Evolutionary conservation across 2,888 invertebrate genomes (phyloP).

Genomic region (Tribolium freemani): DNA sequence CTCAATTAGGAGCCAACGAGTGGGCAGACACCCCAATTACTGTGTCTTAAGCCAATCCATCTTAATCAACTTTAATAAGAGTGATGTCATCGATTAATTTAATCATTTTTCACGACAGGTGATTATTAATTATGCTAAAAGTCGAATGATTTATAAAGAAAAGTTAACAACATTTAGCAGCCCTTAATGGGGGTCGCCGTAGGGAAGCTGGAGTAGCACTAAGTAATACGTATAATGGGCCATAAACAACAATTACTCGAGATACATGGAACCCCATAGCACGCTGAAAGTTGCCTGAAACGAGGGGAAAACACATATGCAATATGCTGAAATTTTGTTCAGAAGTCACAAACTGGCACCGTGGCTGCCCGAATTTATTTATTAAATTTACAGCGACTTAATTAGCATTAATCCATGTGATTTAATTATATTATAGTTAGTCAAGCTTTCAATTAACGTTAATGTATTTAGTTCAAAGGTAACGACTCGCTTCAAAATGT

Average conservation of each 20-base stretch:
- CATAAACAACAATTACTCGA: conserved; percentile 60
- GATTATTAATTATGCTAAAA: conserved; percentile 32
- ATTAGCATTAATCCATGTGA: conserved; percentile 22
- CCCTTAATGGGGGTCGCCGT: conserved; percentile 42
- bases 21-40: conserved; percentile 21
- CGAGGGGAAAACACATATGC: conserved; percentile 20
- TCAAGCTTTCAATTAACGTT: conserved; percentile 22
- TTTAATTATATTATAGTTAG: not conserved
- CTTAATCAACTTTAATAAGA: conserved; percentile 24
- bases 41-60: conserved; percentile 11
- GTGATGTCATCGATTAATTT: conserved; percentile 35
- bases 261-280: conserved; percentile 52
- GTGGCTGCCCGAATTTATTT: not conserved
- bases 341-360: not conserved
- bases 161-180: conserved; percentile 33
- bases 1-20: not conserved
- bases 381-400: conserved; percentile 14
- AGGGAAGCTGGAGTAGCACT: conserved; percentile 49
- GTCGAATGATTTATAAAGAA: conserved; percentile 29
- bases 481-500: not conserved
- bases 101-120: conserved; percentile 11
- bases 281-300: conserved; percentile 40
- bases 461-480: conserved; percentile 11
- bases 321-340: conserved; percentile 2
- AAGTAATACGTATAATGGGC: conserved; percentile 61